Base-by-base conservation (phyloP, 2,797 vertebrate species). In the Siniperca undulata region DNA sequence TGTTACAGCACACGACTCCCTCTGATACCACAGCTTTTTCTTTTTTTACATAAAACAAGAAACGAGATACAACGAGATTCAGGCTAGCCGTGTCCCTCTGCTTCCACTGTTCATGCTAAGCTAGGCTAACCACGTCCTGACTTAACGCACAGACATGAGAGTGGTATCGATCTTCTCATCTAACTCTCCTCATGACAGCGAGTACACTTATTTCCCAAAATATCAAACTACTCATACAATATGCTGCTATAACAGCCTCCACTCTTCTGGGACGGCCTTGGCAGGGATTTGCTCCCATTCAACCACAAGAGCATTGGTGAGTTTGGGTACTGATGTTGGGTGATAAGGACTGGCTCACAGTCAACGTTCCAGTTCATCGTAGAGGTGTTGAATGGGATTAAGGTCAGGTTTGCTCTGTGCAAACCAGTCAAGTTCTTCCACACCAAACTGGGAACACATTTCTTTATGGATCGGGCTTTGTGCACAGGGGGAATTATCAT, bases 231-330 rank as follows among this genome's bases (percentile, higher is more conserved):
- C 5, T 40, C n/a, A 56, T 22, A 30, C 34, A 60, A 61, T 17
- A 5, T 55, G 17, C 52, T 58, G 52, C 52, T 14, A 9, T 19
- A 24, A 30, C 16, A 20, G 22, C 22, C 19, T 27, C 40, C 10
- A 10, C 9, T 40, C 10, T 5, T 36, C 14, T 27, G 59, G 27
- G 27, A 52, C 2, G 7, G 2, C 4, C 53, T 56, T 56, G 19
- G n/a, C 36, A 19, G 68, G n/a, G 62, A 34, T 30, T 22, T 74
- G 59, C 27, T 69, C 46, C 78, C 9, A 9, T 46, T 67, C 17
- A 46, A 50, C 16, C 42, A 22, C 55, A 19, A 0, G 17, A 38
- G 44, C 44, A 17, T 70, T 4, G 42, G 11, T 27, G 44, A 36
- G 58, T 19, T 44, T 0, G 6, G 38, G 24, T 22, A 10, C 11